Conservation (phyloP, 2,888 invertebrate genomes). For the Buathra laborator region DNA sequence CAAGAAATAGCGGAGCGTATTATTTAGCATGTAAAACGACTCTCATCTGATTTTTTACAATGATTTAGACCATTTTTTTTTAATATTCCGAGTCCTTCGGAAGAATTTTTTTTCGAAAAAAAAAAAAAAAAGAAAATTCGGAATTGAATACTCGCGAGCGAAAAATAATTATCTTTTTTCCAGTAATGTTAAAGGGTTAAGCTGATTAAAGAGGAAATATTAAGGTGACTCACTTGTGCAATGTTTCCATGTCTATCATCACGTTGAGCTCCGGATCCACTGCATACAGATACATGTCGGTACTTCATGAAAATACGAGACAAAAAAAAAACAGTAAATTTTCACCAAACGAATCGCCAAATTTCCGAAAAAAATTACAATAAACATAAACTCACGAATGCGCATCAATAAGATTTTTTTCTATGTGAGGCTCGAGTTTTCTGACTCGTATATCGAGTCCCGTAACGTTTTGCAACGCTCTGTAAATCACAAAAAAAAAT, state of each 20-base stretch:
- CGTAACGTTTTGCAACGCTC: constrained; percentile 90
- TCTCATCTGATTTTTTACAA: too few species aligned
- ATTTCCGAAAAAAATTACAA: neutral
- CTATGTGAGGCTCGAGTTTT: constrained; percentile 91
- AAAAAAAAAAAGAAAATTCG: too few species aligned
- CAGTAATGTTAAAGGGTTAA: neutral
- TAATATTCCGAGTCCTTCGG: too few species aligned
- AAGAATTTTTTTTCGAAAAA: too few species aligned
- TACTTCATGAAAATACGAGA: constrained; percentile 85
- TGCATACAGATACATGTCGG: constrained; percentile 94
- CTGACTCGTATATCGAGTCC: constrained; percentile 92
- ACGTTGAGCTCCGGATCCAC: constrained; percentile 93
- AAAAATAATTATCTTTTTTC: neutral
- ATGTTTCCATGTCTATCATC: constrained; percentile 92
- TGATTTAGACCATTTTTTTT: too few species aligned
- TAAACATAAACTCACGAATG: constrained; percentile 87
- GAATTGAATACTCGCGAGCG: too few species aligned
- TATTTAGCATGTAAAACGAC: too few species aligned
- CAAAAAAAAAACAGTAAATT: constrained; percentile 70
- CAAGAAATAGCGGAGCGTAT: too few species aligned
- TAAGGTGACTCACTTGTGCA: constrained; percentile 89
- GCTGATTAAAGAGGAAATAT: neutral
- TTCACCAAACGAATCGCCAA: neutral
- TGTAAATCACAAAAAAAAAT: constrained; percentile 72
- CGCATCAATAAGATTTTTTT: constrained; percentile 88